phyloP scores from a whole-genome alignment of 2,797 vertebrate genomes.

The Pseudotriccus pelzelni region DNA sequence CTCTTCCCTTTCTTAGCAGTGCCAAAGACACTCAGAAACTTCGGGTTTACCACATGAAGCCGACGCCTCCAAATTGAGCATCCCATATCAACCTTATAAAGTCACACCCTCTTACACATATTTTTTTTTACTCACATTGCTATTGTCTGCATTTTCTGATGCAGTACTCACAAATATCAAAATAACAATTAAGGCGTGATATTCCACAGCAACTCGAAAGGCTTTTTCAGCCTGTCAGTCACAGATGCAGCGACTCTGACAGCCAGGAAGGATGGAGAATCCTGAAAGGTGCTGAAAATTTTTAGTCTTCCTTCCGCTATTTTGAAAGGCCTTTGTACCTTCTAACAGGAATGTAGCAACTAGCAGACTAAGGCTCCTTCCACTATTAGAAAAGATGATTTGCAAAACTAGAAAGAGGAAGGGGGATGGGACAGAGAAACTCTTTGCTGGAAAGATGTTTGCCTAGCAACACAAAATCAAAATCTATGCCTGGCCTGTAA shows the following conservation, averaged over 20 bases:
- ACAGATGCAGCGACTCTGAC: not conserved
- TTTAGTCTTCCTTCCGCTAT: not conserved
- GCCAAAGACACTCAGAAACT: not conserved
- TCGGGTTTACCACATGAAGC: not conserved
- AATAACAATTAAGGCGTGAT: not conserved
- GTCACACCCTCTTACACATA: not conserved
- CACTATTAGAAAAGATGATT: not conserved
- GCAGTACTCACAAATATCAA: not conserved
- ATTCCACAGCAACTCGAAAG: not conserved
- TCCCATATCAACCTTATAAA: not conserved
- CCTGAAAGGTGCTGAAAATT: not conserved
- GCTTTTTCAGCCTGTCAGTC: not conserved
- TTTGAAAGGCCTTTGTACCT: not conserved
- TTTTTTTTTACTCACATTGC: not conserved
- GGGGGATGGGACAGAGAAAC: not conserved
- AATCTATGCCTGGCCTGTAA: constrained; percentile 14
- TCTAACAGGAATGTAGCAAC: not conserved
- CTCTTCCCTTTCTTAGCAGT: not conserved
- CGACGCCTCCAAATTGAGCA: not conserved
- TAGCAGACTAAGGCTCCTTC: not conserved
- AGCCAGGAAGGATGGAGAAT: not conserved
- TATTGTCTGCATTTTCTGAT: not conserved
- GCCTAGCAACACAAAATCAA: constrained; percentile 15
- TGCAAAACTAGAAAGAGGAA: not conserved
- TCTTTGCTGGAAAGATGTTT: constrained; percentile 28